These are phyloP conservation scores for Anguilla pacifica DNA, from an alignment of 2,797 vertebrate species.

Conservation along the genomic window DNA sequence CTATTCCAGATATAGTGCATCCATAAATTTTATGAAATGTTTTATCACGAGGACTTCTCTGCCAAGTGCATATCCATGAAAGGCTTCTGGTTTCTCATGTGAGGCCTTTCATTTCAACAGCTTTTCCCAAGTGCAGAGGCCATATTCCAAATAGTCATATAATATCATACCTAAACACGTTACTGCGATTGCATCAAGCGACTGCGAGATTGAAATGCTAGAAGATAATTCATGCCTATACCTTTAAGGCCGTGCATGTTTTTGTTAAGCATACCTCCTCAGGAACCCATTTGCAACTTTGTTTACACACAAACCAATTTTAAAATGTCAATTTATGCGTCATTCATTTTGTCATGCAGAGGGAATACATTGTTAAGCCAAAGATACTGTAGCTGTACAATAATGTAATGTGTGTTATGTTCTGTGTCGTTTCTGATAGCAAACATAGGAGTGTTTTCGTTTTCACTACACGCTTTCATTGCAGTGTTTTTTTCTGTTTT, in stretches of 20 bases:
- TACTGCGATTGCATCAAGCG: neutral
- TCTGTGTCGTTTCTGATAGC: neutral
- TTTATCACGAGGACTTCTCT: neutral
- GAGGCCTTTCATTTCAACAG: neutral
- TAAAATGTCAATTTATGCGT: too few species aligned
- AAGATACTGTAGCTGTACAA: too few species aligned
- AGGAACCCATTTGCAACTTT: too few species aligned
- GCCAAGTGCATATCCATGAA: neutral
- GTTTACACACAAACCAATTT: too few species aligned
- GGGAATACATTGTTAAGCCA: too few species aligned
- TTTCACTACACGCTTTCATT: too few species aligned
- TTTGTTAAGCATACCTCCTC: too few species aligned
- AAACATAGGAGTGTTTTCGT: too few species aligned
- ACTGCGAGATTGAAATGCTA: too few species aligned
- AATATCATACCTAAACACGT: neutral
- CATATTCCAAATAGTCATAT: neutral
- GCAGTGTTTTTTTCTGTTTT: too few species aligned
- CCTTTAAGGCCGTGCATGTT: too few species aligned
- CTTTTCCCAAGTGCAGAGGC: neutral
- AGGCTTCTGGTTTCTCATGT: neutral
- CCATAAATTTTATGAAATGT: neutral
- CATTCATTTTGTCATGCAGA: too few species aligned
- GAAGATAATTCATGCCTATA: neutral
- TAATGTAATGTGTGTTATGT: neutral
- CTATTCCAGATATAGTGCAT: neutral